Base-by-base conservation (phyloP, 2,888 invertebrate genomes). In the Lucinisca nassula region DNA sequence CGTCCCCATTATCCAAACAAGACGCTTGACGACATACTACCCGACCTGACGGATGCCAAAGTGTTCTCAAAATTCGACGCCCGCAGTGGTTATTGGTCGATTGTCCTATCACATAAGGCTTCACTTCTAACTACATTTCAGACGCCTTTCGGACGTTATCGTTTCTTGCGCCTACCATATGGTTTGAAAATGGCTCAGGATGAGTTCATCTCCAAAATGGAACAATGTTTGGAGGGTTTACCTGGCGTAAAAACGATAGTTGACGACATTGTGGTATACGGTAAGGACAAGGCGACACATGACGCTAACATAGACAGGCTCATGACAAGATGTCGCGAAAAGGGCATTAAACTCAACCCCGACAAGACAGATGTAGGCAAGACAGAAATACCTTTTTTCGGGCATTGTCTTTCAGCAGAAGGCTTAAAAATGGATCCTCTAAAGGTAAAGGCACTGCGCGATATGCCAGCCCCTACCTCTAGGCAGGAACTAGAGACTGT, bases 1-100 rank as follows among this genome's bases (percentile, higher is more conserved):
- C 40, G 82, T 27, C 55, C 55, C 30, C 85, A 82, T 49, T 82
- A 51, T 35, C 82, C 73, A 21, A 40, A 82, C 17, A 27, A 49
- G 30, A 82, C 82, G 3, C 17, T 82, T 1, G 90, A 91, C 12
- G 90, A 93, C n/a, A n/a, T n/a, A n/a, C n/a, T n/a, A n/a, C n/a
- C n/a, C n/a, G 77, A 82, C 45, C 76, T 82, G 21, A n/a, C 45
- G 1, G 40, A 70, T 37, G 40, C 67, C 4, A 80, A 70, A 27
- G 27, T 77, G 0, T 82, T 79, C 49, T 51, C 82, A 2, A 82
- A 40, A 58, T 35, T 86, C 0, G 86, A 86, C 32, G 81, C 38
- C 3, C 67, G 38, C 30, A 17, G n/a, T 55, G 80, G 81, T 6
- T 84, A 45, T 40, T 75, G 75, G 74, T 70, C 74, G 17, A 37